phyloP scores from a whole-genome alignment of 2,888 invertebrate genomes.

The Trachelus stipa region DNA sequence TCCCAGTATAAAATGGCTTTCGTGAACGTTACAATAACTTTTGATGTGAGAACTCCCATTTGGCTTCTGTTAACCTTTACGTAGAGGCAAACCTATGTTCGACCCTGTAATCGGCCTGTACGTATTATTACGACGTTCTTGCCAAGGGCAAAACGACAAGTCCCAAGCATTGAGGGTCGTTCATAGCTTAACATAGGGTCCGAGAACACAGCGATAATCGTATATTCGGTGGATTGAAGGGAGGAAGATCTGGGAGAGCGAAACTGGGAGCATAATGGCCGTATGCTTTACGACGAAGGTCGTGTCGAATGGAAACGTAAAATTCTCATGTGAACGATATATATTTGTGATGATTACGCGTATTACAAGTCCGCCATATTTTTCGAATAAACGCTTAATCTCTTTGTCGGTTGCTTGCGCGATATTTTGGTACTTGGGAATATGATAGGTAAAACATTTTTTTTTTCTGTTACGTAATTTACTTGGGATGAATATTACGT shows the following conservation, averaged over 20 bases:
- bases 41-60: background rate
- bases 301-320: background rate
- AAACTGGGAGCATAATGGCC: background rate
- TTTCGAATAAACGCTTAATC: background rate
- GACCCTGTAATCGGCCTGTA: background rate
- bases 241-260: background rate
- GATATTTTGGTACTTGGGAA: background rate
- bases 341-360: background rate
- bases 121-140: background rate
- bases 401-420: background rate
- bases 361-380: background rate
- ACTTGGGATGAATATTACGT: background rate
- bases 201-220: background rate
- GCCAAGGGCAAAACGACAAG: background rate
- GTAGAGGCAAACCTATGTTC: background rate
- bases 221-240: background rate
- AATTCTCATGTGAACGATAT: background rate
- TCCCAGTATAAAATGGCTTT: background rate
- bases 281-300: background rate
- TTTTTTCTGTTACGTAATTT: background rate
- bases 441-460: background rate
- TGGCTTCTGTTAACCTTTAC: background rate
- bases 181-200: background rate
- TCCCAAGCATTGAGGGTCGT: background rate
- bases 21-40: background rate